A percentile compares a stretch with the other conserved stretches of the same genome.
Evolutionary conservation across 2,797 vertebrate species (phyloP).

Genomic region (Myiotriccus ornatus): DNA sequence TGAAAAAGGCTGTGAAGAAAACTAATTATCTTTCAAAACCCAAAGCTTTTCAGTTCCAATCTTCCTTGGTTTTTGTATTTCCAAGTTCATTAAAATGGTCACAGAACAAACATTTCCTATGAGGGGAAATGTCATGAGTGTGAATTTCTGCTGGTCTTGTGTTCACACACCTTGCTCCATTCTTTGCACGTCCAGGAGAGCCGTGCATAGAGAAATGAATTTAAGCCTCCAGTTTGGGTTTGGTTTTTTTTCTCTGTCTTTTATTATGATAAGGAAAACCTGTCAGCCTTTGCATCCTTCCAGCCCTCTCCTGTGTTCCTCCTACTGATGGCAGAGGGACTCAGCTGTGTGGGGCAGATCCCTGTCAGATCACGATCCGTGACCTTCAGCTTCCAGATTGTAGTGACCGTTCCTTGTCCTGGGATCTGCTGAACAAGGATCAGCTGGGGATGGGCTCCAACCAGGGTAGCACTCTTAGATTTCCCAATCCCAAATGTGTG

Average conservation of each 20-base stretch:
- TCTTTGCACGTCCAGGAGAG: neutral
- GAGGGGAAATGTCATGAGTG: neutral
- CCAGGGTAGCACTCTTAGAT: neutral
- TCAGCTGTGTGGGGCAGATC: neutral
- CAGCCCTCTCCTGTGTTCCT: neutral
- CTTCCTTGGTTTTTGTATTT: constrained; percentile 15
- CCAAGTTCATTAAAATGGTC: constrained; percentile 12
- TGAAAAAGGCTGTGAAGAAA: neutral
- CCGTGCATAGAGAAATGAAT: neutral
- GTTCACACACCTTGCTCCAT: neutral
- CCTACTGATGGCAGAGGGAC: accelerated
- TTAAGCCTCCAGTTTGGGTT: neutral
- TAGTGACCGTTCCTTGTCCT: neutral
- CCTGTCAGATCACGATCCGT: accelerated
- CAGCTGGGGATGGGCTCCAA: neutral
- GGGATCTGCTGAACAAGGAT: neutral
- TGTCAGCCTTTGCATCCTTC: neutral
- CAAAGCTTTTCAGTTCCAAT: constrained; percentile 25
- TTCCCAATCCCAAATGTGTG: neutral
- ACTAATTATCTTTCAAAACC: constrained; percentile 53
- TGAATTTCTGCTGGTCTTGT: neutral
- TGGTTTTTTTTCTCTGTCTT: neutral
- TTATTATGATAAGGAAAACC: neutral
- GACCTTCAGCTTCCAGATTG: neutral
- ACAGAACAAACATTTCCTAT: neutral